Conservation (phyloP, 1,140 invertebrate species). For the Hypsibius dujardini region DNA sequence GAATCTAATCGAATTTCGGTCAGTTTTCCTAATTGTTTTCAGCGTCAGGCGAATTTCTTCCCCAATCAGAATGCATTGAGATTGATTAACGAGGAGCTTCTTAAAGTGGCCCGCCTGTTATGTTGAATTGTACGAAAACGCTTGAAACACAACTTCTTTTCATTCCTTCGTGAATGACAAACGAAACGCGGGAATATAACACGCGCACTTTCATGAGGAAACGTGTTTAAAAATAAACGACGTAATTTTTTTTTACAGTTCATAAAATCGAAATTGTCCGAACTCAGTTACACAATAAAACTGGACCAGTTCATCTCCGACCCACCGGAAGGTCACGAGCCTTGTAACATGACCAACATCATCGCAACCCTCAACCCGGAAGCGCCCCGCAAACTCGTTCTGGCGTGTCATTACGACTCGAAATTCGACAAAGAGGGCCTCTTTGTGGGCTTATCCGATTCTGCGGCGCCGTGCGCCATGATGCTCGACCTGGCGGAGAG, state of each 20-base stretch:
- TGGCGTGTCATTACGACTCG: conserved; percentile 41
- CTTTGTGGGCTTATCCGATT: conserved; percentile 39
- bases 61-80: too few species aligned
- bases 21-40: too few species aligned
- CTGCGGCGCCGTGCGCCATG: conserved; percentile 40
- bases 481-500: conserved; percentile 34
- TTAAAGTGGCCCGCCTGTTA: too few species aligned
- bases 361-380: conserved; percentile 25
- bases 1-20: too few species aligned
- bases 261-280: conserved; percentile 46
- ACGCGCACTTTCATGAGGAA: too few species aligned
- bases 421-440: conserved; percentile 30
- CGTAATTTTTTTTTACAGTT: conserved; percentile 38
- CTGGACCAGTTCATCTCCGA: conserved; percentile 51
- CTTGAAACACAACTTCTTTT: conserved; percentile 6
- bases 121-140: not conserved
- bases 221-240: too few species aligned
- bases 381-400: conserved; percentile 31
- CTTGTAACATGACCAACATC: conserved; percentile 31
- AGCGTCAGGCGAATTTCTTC: too few species aligned
- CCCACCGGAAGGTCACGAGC: conserved; percentile 51
- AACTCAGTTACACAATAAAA: conserved; percentile 55
- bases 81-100: too few species aligned
- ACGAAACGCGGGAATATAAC: not conserved
- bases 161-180: conserved; percentile 13